Base-by-base conservation (phyloP, 2,888 invertebrate genomes). In the Leucozona laternaria region DNA sequence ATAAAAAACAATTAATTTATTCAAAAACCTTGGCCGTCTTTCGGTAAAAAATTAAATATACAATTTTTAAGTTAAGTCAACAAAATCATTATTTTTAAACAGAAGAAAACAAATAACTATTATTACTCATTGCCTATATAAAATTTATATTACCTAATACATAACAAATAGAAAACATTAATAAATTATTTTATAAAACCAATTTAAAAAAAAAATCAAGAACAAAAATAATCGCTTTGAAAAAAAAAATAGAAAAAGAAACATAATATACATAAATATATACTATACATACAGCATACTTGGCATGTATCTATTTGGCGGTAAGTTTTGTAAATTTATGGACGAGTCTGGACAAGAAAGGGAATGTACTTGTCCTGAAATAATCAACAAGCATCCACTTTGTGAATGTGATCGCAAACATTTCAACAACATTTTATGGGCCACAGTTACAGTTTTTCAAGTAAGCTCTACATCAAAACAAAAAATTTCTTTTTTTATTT, bases 291-390 rank as follows among this genome's bases (percentile, higher is more conserved):
- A 90, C 97, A 98, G 98, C 96, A 97, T 98, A 94, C 97, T 98
- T 95, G 98, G 98, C 95, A 98, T 98, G 98, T 98, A 98, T 95
- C 97, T 98, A 94, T 98, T 98, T 95, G 98, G 98, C 94, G 98
- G 98, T 96, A 98, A 98, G 96, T 98, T 98, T 97, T 98, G 98
- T 97, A 97, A 97, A 96, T 97, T 96, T 95, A 95, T 96, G 94
- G 97, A 97, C 94, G 96, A 96, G 93, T 94, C 95, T 93, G 96
- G 96, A 93, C 94, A 94, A 93, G 95, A 95, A 94, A 95, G 96
- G 93, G 97, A 97, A 94, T 99, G 99, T 94, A 96, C 96, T 93
- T 98, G 98, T 95, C 95, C 96, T 92, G 97, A 97, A 95, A 97
- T 97, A 94, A 95, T 96, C 93, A 96, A 96, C 93, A 96, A 96